Evolutionary conservation across 2,113 vertebrate genomes (phyloP), one percentile per base, ranked within the genome.

Genomic region (Aplodontia rufa): DNA sequence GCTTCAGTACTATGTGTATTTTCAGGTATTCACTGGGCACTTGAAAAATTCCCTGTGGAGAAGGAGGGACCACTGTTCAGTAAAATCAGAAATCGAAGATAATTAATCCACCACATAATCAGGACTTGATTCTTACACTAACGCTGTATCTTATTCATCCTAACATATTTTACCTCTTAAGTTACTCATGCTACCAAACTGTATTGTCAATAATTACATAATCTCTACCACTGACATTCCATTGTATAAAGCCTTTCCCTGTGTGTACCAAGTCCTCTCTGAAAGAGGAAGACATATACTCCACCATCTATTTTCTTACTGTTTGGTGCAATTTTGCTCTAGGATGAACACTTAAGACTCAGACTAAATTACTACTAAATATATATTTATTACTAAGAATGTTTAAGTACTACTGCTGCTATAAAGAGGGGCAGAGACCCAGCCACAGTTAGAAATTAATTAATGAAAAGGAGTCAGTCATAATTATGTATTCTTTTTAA

Each of bases 401-500:
- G 51, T 79, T 93, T 97, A 97, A 94, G 66, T 91, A 96, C 45
- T 19, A 93, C 82, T 94, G 42, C 90, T 74, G 76, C 60, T 60
- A 93, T 74, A 84, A 97, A 95, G 30, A 90, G 28, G 58, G 58
- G n/a, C 72, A 90, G 76, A 81, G 49, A 97, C n/a, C 40, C 53
- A 72, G 49, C 51, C 60, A 93, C 80, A 93, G 92, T 90, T 93
- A 92, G 28, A 95, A 96, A 96, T 96, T 92, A 90, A 96, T 78
- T 90, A n/a, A 85, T 96, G 74, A 93, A 94, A 90, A 89, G 42
- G 28, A 87, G 47, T 30, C 66, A 84, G 93, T 81, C 71, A 92
- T 95, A 95, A 96, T 96, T 96, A 95, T 37, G 64, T 64, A 92
- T 92, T 90, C 62, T 90, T 80, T 95, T 92, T 47, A 97, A 97